Base-by-base conservation (phyloP, 2,888 invertebrate genomes). In the Microchrysa polita region DNA sequence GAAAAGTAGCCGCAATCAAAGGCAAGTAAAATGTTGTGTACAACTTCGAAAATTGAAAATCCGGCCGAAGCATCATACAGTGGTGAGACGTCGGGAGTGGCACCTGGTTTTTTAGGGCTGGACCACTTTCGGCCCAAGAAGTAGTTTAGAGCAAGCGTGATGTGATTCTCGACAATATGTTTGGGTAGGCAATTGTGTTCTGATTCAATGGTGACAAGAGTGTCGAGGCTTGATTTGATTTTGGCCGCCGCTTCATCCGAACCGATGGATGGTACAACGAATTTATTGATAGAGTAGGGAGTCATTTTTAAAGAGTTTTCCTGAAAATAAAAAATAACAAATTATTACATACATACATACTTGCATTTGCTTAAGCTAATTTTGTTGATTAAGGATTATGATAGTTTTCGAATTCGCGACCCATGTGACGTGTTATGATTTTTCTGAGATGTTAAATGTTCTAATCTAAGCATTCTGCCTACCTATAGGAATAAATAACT, bases 111-210 rank as follows among this genome's bases (percentile, higher is more conserved):
- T 12, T 65, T 67, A 16, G 72, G 72, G n/a, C 16, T 59, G 4
- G 40, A 27, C 1, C 60, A 44, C 9, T 48, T 59, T 5, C 12
- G 12, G 1, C 34, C 72, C 18, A 60, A 16, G 22, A 57, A 73
- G 22, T 42, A 65, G 44, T 42, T 59, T 14, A 73, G 23, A 1
- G 65, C 65, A 22, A 65, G 59, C 7, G 65, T 73, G 9, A 74
- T 60, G 7, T 67, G 48, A 20, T 2, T 22, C 48, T 75, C 53
- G 34, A 42, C 67, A 20, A 74, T 55, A 53, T 65, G 40, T 20
- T 52, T 52, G 2, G 75, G 75, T 18, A 74, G 22, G n/a, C 73
- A 72, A 22, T 75, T 75, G 0, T 74, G 67, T 12, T 74, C 67
- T 1, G 73, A 27, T 61, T 75, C 75, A 23, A 75, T 67, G 2